Conservation (phyloP, 2,113 vertebrate genomes). For the Ctenodactylus gundi region DNA sequence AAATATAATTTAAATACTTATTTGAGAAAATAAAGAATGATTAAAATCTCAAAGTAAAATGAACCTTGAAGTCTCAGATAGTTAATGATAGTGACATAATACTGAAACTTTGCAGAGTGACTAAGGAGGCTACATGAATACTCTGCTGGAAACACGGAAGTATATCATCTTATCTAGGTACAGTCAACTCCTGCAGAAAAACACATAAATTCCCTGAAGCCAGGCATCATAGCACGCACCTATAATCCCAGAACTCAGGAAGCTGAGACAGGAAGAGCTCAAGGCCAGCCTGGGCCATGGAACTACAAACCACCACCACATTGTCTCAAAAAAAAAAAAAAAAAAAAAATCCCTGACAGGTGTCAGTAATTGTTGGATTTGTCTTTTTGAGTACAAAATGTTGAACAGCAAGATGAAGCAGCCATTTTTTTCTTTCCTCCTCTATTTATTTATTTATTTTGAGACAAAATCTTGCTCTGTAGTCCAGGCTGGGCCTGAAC, state of each 20-base stretch:
- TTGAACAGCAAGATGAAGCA: constrained; percentile 59
- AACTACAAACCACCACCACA: too few relatives aligned
- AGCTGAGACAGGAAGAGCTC: too few relatives aligned
- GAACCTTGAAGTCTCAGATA: constrained; percentile 53
- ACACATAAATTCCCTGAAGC: background rate
- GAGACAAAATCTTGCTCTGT: too few relatives aligned
- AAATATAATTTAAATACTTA: constrained; percentile 31
- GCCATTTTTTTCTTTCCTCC: too few relatives aligned
- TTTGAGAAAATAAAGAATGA: constrained; percentile 60
- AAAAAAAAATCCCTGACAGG: constrained; percentile 32
- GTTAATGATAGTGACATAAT: background rate
- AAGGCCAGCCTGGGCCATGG: too few relatives aligned
- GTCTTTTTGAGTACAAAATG: constrained; percentile 61
- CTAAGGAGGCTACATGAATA: background rate
- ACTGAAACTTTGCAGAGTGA: background rate
- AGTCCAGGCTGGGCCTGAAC: too few relatives aligned
- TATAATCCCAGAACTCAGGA: too few relatives aligned
- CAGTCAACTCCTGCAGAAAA: constrained; percentile 21
- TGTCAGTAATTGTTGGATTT: constrained; percentile 53
- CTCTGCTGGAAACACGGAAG: constrained; percentile 19
- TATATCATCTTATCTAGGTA: background rate
- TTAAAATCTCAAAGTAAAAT: constrained; percentile 41
- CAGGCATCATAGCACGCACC: too few relatives aligned
- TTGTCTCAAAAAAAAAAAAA: too few relatives aligned
- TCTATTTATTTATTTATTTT: too few relatives aligned